Evolutionary conservation across 2,113 vertebrate species (phyloP).

Genomic region (Alexandromys fortis): DNA sequence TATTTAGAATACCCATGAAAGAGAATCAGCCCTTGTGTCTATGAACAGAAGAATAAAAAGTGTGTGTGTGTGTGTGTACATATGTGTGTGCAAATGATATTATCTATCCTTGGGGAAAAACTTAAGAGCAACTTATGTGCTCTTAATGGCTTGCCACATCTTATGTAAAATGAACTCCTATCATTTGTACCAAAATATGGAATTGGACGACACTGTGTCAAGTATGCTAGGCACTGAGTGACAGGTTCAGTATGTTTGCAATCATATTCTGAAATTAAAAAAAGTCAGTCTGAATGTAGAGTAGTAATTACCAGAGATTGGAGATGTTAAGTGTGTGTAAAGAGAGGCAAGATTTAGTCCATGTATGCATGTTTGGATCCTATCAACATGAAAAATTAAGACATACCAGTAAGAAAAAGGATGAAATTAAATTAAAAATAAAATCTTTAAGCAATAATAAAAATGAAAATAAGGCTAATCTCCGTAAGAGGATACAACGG

Average conservation of each 20-base stretch:
- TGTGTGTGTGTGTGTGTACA: neutral
- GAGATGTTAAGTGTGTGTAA: neutral
- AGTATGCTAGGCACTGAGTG: neutral
- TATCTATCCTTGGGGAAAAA: neutral
- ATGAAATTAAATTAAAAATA: neutral
- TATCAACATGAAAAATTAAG: neutral
- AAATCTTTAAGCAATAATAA: neutral
- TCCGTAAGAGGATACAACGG: neutral
- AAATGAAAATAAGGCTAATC: neutral
- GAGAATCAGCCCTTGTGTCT: neutral
- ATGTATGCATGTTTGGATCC: neutral
- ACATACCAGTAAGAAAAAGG: neutral
- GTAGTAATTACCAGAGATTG: neutral
- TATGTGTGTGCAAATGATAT: neutral
- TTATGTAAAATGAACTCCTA: too few relatives aligned
- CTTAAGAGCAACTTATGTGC: too few relatives aligned
- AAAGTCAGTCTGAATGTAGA: neutral
- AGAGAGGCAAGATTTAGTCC: neutral
- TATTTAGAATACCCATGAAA: neutral
- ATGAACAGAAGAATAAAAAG: neutral
- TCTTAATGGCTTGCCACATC: too few relatives aligned
- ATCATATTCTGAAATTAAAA: neutral
- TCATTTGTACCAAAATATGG: neutral
- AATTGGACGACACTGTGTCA: neutral
- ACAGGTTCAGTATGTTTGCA: neutral